Conservation (phyloP, 2,888 invertebrate genomes). For the Poecilobothrus nobilitatus region DNA sequence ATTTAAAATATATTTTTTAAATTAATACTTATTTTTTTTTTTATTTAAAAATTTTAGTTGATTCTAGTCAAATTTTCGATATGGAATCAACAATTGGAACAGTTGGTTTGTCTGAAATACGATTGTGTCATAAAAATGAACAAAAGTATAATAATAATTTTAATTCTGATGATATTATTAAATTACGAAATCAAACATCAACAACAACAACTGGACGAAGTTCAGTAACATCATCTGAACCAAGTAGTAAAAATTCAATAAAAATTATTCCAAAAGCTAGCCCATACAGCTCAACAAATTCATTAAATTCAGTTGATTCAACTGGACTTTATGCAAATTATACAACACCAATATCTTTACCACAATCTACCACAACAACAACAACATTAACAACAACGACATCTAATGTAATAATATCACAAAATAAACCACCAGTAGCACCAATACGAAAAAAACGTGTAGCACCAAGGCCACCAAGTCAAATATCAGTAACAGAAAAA, state of each 20-base stretch:
- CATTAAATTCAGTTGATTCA: conserved; percentile 43
- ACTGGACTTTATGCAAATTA: conserved; percentile 39
- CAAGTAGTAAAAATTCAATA: conserved; percentile 42
- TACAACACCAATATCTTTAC: conserved; percentile 32
- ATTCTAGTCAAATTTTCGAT: conserved; percentile 43
- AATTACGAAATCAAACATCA: conserved; percentile 35
- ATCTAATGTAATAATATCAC: neutral
- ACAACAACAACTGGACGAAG: conserved; percentile 30
- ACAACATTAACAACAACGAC: conserved; percentile 21
- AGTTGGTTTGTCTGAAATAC: conserved; percentile 43
- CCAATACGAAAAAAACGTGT: conserved; percentile 41
- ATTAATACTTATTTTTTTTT: neutral
- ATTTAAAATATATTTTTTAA: too few relatives aligned
- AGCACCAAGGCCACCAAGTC: conserved; percentile 42
- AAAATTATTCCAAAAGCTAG: conserved; percentile 41
- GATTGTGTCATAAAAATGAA: conserved; percentile 42
- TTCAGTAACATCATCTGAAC: conserved; percentile 41
- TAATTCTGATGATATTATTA: conserved; percentile 39
- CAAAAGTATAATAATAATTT: conserved; percentile 35
- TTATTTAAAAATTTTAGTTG: conserved; percentile 30
- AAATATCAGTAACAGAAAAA: conserved; percentile 37
- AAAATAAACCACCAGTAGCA: conserved; percentile 25
- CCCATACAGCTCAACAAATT: conserved; percentile 44
- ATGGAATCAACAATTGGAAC: conserved; percentile 42
- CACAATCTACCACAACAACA: conserved; percentile 25